These are phyloP conservation scores for Tenthredo scrophulariae DNA, from an alignment of 2,888 invertebrate genomes.

Conservation along the genomic window DNA sequence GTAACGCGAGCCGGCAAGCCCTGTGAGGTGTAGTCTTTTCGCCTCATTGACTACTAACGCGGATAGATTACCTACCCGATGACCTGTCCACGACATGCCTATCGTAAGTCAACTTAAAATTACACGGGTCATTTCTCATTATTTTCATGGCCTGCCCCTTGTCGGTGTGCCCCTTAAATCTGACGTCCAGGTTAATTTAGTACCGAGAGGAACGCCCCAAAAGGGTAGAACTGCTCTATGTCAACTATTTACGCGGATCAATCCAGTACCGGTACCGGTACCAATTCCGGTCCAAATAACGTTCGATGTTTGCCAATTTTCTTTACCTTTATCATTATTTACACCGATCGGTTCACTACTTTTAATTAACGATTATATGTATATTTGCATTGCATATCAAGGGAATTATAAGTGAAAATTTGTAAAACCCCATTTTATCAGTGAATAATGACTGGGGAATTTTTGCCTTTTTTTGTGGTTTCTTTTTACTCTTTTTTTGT, in stretches of 20 bases:
- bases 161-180: slow-evolving; percentile 29
- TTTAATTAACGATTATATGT: background rate
- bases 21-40: slow-evolving; percentile 70
- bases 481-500: background rate
- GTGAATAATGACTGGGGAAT: slow-evolving; percentile 4
- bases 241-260: slow-evolving; percentile 4
- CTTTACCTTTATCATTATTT: background rate
- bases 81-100: slow-evolving; percentile 66
- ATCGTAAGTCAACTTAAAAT: slow-evolving; percentile 67
- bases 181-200: slow-evolving; percentile 25
- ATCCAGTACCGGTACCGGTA: background rate
- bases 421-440: background rate
- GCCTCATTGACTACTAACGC: slow-evolving; percentile 72
- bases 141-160: slow-evolving; percentile 40
- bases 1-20: slow-evolving; percentile 57
- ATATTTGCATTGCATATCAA: background rate
- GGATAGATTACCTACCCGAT: slow-evolving; percentile 67
- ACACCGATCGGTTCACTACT: background rate
- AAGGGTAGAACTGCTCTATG: slow-evolving; percentile 7
- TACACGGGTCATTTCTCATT: slow-evolving; percentile 70
- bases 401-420: slow-evolving; percentile 32
- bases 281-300: background rate
- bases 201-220: background rate
- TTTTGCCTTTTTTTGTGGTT: background rate
- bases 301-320: slow-evolving; percentile 11